Conservation (phyloP, 2,797 vertebrate genomes). For the Microcaecilia unicolor region DNA sequence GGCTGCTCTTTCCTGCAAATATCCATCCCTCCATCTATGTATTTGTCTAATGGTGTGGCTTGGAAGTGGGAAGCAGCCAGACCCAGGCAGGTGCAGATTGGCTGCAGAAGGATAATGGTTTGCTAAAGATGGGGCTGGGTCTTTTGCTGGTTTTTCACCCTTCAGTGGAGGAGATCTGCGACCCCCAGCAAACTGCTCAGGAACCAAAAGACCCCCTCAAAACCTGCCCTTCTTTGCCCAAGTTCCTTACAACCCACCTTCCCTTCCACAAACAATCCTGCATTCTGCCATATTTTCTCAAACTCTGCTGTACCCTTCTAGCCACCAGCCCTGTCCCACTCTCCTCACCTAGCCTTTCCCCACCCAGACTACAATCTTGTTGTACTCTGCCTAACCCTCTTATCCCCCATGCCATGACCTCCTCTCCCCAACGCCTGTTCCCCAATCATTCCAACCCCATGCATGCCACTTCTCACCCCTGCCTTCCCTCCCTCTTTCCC, state of each 20-base stretch:
- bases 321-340: neutral
- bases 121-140: no score
- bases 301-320: no score
- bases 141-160: slow-evolving; percentile 73
- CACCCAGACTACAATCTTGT: neutral
- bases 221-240: neutral
- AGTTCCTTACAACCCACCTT: neutral
- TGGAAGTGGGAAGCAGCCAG: no score
- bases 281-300: neutral
- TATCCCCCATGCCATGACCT: neutral
- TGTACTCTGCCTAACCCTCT: neutral
- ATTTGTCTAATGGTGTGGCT: no score
- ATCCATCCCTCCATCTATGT: no score
- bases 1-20: no score
- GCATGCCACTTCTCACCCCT: no score
- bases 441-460: no score
- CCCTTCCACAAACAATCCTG: no score
- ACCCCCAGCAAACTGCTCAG: slow-evolving; percentile 71
- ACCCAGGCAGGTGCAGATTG: no score
- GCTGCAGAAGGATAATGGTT: no score
- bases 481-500: neutral
- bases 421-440: neutral
- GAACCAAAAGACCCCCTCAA: slow-evolving; percentile 35
- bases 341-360: neutral
- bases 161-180: slow-evolving; percentile 86